Base-by-base conservation (phyloP, 2,888 invertebrate genomes). In the Brachyptera putata region DNA sequence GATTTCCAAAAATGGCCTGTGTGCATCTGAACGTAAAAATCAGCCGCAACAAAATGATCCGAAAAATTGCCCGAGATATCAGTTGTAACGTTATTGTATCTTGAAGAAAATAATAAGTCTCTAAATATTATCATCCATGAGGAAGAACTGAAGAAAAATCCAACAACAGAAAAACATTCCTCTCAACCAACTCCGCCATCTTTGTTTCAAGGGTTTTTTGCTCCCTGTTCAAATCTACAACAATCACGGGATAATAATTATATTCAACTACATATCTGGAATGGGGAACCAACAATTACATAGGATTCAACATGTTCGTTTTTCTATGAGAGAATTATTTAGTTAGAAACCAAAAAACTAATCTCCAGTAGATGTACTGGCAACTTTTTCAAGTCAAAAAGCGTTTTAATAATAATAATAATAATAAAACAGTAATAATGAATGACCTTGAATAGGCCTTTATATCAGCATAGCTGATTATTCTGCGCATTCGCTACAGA, bases 131-230 rank as follows among this genome's bases (percentile, higher is more conserved):
- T 56, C 39, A 43, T 43, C 49, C 48, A 58, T 49, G 48, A 58
- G 57, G 24, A 58, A 50, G 34, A n/a, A n/a, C n/a, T n/a, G 18
- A 36, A 48, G 16, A 49, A 26, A 41, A 57, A 48, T 24, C 30
- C 57, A 49, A 34, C 63, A 64, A 64, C 59, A 62, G 64, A 62
- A 64, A 64, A 64, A 64, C 64, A 64, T 64, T 64, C 64, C 64
- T 65, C 65, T 63, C 53, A 53, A 53, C 60, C 63, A 56, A 60
- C 56, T 60, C 65, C 63, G 60, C 63, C 65, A 61, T 58, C 63
- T 64, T 60, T 34, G 39, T 62, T 14, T 11, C 4, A 64, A 61
- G 64, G 64, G 63, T 64, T 18, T 30, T 24, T 63, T 43, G 63
- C 57, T 63, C 64, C 64, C 63, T 61, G 62, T 64, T 63, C 63